Base-by-base conservation (phyloP, 2,113 vertebrate genomes). In the Pedetes capensis region DNA sequence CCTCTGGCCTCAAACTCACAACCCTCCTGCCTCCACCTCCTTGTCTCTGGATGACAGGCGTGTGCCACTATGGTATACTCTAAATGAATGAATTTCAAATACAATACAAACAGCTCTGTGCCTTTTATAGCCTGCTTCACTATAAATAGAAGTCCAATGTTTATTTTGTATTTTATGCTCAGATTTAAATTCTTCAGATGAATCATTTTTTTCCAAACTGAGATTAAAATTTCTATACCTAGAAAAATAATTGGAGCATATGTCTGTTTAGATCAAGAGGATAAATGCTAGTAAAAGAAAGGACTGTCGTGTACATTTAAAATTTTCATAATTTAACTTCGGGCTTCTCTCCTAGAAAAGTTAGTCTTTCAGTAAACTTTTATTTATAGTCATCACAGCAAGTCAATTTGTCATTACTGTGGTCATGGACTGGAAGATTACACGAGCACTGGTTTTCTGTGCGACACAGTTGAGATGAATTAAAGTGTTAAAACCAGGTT, bases 361-460 rank as follows among this genome's bases (percentile, higher is more conserved):
- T 6, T 12, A 78, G 68, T 59, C n/a, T 82, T n/a, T 42, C 0
- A 9, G 37, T 82, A 37, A 5, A 37, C 53, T 75, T 83, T 89
- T 53, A 63, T 94, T 96, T 95, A 66, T 42, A 93, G 79, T 80
- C 84, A 85, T 68, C 64, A 64, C 4, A 20, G 93, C 49, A 80
- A 92, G 59, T 95, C 66, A 81, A 27, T 90, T 89, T 92, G 76
- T 81, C 92, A 80, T 71, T 44, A 22, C 74, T 78, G 20, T 87
- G 71, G 47, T 72, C 72, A 90, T 55, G 42, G 47, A 57, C 61
- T 93, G 49, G 63, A 57, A 93, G 87, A 87, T 91, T 90, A 84
- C 16, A 49, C 92, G 71, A 95, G 37, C 72, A 27, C 87, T 63
- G 44, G 34, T 88, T 84, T 91, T 74, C 82, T 91, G 47, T 51